A percentile compares a stretch with the other conserved stretches of the same genome.
Evolutionary conservation across 2,113 vertebrate species (phyloP).

Genomic region (Aepyceros melampus): DNA sequence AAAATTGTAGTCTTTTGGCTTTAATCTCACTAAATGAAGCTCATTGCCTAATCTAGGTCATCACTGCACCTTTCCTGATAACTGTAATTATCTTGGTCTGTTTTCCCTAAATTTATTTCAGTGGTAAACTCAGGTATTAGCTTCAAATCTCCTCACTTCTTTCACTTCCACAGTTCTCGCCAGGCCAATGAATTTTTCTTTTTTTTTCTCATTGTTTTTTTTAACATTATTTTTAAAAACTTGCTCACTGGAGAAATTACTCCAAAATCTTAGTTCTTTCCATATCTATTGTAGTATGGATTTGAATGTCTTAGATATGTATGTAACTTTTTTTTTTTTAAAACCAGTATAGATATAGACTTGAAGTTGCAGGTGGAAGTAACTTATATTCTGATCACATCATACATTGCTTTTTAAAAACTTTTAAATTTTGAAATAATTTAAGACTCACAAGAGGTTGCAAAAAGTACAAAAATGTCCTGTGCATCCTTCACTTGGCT

Average conservation of each 20-base stretch:
- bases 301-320: not conserved
- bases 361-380: not conserved
- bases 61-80: not conserved
- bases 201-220: not conserved
- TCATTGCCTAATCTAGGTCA: not conserved
- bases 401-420: not conserved
- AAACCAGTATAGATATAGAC: not conserved
- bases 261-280: not conserved
- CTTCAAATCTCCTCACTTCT: not conserved
- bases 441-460: not conserved
- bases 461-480: not conserved
- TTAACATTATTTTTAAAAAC: not conserved
- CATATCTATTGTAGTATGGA: not conserved
- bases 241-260: not conserved
- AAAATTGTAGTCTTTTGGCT: not conserved
- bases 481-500: not conserved
- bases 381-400: not conserved
- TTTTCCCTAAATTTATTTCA: not conserved
- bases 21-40: not conserved
- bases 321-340: not conserved
- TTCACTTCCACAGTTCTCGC: not conserved
- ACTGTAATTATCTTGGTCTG: not conserved
- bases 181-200: not conserved
- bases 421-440: constrained; percentile 10
- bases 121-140: not conserved